phyloP scores from a whole-genome alignment of 2,888 invertebrate species.

The Meliscaeva auricollis region DNA sequence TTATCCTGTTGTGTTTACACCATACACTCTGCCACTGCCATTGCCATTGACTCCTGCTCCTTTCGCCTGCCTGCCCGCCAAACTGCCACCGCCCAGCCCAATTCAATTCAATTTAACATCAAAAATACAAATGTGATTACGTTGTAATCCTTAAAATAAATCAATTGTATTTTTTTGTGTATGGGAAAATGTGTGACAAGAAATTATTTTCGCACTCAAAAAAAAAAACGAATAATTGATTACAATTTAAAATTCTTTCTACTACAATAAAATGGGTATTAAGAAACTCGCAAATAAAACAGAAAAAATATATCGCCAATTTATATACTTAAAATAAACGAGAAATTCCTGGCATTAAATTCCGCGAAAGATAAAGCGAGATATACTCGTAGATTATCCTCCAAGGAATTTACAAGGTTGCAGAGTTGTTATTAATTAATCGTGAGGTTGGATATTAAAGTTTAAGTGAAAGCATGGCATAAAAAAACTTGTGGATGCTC shows the following conservation, averaged over 20 bases:
- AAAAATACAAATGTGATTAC: constrained; percentile 68
- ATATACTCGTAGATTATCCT: constrained; percentile 36
- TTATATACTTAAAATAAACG: neutral
- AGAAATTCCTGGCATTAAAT: neutral
- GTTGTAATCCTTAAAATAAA: constrained; percentile 51
- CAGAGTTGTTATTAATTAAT: constrained; percentile 61
- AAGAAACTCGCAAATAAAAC: constrained; percentile 3
- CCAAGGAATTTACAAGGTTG: constrained; percentile 43
- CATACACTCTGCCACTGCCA: neutral
- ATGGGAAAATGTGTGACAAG: neutral
- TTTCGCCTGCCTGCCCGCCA: neutral
- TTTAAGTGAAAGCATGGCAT: constrained; percentile 48
- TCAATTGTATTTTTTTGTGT: constrained; percentile 3
- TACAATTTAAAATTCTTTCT: neutral
- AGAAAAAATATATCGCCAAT: neutral
- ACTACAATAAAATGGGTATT: no score
- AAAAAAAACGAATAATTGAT: neutral
- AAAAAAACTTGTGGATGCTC: neutral
- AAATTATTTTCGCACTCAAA: neutral
- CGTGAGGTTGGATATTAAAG: constrained; percentile 59
- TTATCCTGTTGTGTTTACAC: constrained; percentile 23
- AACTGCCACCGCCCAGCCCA: constrained; percentile 19
- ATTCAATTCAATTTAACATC: constrained; percentile 65
- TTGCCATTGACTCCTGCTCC: neutral
- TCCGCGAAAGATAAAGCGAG: constrained; percentile 1